These are phyloP conservation scores for Apis florea DNA, from an alignment of 1,140 invertebrate genomes.

Conservation along the genomic window DNA sequence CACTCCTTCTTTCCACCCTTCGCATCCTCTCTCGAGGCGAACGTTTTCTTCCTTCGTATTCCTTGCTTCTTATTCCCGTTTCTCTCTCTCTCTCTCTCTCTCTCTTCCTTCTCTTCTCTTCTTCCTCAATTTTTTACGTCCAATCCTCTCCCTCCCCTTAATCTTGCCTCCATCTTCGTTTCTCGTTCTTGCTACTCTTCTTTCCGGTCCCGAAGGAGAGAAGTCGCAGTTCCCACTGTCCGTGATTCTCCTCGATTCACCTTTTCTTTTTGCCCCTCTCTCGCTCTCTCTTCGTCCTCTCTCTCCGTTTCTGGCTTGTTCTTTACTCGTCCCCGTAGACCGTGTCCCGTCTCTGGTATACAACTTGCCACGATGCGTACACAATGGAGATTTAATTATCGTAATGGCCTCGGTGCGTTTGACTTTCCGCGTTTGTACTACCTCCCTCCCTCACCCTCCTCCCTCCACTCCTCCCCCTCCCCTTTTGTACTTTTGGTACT, in stretches of 20 bases:
- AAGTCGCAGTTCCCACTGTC: conserved; percentile 34
- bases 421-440: conserved; percentile 2
- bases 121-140: conserved; percentile 25
- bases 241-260: background rate
- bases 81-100: conserved; percentile 1
- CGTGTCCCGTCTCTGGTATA: background rate
- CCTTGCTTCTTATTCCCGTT: conserved; percentile 16
- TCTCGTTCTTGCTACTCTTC: conserved; percentile 32
- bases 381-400: conserved; percentile 54
- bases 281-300: background rate
- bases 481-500: background rate
- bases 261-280: conserved; percentile 21
- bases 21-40: background rate
- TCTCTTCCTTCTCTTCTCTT: conserved; percentile 5
- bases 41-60: conserved; percentile 28
- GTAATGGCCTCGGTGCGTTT: conserved; percentile 31
- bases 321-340: conserved; percentile 16
- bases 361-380: conserved; percentile 16
- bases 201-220: conserved; percentile 35
- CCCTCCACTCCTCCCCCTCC: too few species aligned
- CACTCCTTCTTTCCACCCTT: background rate
- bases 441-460: too few species aligned
- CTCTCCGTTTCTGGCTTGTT: conserved; percentile 39
- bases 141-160: conserved; percentile 7
- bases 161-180: conserved; percentile 32